Evolutionary conservation across 1,140 invertebrate genomes (phyloP).

Genomic region (Drosophila oshimai): DNA sequence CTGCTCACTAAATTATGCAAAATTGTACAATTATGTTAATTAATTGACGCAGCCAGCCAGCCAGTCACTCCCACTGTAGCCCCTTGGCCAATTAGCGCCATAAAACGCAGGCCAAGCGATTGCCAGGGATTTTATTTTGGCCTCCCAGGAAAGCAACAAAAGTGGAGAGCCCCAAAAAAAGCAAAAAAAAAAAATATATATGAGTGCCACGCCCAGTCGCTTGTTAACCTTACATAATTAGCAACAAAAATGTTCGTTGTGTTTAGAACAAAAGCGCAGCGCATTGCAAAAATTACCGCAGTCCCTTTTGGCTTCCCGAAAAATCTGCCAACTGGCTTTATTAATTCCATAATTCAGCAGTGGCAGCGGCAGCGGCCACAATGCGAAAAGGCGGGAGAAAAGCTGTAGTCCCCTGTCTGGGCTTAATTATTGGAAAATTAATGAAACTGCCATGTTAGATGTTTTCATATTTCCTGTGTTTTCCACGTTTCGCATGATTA

Average conservation of each 20-base stretch:
- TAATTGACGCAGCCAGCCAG: slow-evolving; percentile 64
- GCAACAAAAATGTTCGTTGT: slow-evolving; percentile 68
- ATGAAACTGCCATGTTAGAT: slow-evolving; percentile 72
- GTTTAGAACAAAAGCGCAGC: slow-evolving; percentile 74
- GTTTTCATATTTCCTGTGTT: slow-evolving; percentile 55
- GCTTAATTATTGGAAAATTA: slow-evolving; percentile 81
- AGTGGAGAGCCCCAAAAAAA: slow-evolving; percentile 1
- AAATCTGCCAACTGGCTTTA: slow-evolving; percentile 62
- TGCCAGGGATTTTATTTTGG: slow-evolving; percentile 55
- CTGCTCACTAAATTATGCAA: slow-evolving; percentile 64
- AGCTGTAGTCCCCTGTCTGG: slow-evolving; percentile 19
- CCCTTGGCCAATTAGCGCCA: slow-evolving; percentile 60
- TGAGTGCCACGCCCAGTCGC: slow-evolving; percentile 22
- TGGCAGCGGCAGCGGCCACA: slow-evolving; percentile 33
- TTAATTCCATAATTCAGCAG: slow-evolving; percentile 76
- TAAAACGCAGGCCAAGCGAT: slow-evolving; percentile 70
- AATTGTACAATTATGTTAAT: slow-evolving; percentile 80
- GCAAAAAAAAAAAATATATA: slow-evolving; percentile 15
- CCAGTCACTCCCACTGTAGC: neutral
- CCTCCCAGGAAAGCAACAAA: slow-evolving; percentile 12
- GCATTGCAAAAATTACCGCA: slow-evolving; percentile 52
- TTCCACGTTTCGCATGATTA: slow-evolving; percentile 63
- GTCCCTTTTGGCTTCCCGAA: slow-evolving; percentile 6
- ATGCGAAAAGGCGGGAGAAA: neutral
- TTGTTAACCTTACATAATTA: slow-evolving; percentile 77